Percentiles rank a stretch among this genome's conserved stretches.
Conservation (phyloP, 1,140 invertebrate species). For the Drosophila navojoa region DNA sequence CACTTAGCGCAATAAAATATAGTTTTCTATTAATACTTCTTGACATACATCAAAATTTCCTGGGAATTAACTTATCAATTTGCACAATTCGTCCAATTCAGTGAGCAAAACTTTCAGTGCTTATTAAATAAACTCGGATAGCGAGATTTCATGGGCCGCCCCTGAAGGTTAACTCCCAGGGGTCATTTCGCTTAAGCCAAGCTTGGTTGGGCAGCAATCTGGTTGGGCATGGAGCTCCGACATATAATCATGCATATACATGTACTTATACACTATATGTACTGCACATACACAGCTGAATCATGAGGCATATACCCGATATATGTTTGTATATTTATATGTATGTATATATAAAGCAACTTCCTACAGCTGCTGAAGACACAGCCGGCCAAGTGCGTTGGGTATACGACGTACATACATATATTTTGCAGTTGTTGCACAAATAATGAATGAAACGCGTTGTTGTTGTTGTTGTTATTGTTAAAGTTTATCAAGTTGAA, state of each 20-base stretch:
- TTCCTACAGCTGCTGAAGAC: conserved; percentile 66
- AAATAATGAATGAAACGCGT: conserved; percentile 19
- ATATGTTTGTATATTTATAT: background rate
- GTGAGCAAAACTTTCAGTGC: background rate
- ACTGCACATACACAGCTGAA: conserved; percentile 19
- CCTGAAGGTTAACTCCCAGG: conserved; percentile 39
- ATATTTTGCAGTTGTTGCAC: conserved; percentile 29
- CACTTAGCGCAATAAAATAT: too few species aligned
- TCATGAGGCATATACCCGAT: conserved; percentile 22
- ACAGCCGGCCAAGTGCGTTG: conserved; percentile 57
- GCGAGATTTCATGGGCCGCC: conserved; percentile 16
- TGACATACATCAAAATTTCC: background rate
- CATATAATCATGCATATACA: conserved; percentile 10
- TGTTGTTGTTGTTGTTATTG: conserved; percentile 27
- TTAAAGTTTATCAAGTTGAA: conserved; percentile 55
- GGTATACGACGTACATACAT: background rate
- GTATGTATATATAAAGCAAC: conserved; percentile 37
- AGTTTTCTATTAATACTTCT: too few species aligned
- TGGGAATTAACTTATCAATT: background rate
- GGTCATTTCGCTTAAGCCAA: conserved; percentile 56
- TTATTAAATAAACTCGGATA: conserved; percentile 4
- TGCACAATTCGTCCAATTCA: conserved; percentile 8
- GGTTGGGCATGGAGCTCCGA: conserved; percentile 15
- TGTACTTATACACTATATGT: conserved; percentile 10
- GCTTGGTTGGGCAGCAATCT: conserved; percentile 60